Evolutionary conservation across 1,140 invertebrate species (phyloP), one percentile per base, ranked within the genome.

Genomic region (Listronotus oregonensis): DNA sequence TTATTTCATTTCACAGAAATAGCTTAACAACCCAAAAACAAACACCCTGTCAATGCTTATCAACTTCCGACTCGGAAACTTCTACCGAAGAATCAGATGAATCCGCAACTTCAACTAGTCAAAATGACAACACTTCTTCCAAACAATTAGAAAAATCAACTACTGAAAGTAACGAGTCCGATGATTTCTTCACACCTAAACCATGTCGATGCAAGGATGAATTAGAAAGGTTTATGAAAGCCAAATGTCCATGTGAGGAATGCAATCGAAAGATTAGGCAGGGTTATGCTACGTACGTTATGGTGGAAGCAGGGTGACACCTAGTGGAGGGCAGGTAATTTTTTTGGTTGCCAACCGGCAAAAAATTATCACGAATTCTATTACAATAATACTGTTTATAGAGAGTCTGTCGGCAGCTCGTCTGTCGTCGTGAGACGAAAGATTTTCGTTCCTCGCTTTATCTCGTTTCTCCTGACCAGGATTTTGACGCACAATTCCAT

Each of bases 201-300:
- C 58, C 63, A n/a, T 69, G 67, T 42, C 46, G n/a, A 31, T 70
- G 68, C 32, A 70, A 64, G 47, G 32, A 64, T 6, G 61, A 64
- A 27, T 43, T 70, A 11, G 64, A 70, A 10, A 27, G 27, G n/a
- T 66, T 70, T 37, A 46, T 64, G 40, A 49, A 64, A 11, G 21
- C 54, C 3, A 62, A 70, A 37, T 70, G 68, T 61, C 44, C 32
- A n/a, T 70, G 68, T 59, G 59, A 66, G 34, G 47, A 66, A 58
- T 70, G 68, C 17, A 62, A 54, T n/a, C 21, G 12, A 39, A 64
- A 46, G 56, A 55, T 64, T 5, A 44, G 61, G 18, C 61, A 64
- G 18, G 40, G 34, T 18, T 46, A 64, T 15, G 61, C 61, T 17
- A 64, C 51, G 5, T 49, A 56, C 39, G 31, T 67, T 32, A 44